Evolutionary conservation across 2,113 vertebrate genomes (phyloP).

Genomic region (Ophiodon elongatus): DNA sequence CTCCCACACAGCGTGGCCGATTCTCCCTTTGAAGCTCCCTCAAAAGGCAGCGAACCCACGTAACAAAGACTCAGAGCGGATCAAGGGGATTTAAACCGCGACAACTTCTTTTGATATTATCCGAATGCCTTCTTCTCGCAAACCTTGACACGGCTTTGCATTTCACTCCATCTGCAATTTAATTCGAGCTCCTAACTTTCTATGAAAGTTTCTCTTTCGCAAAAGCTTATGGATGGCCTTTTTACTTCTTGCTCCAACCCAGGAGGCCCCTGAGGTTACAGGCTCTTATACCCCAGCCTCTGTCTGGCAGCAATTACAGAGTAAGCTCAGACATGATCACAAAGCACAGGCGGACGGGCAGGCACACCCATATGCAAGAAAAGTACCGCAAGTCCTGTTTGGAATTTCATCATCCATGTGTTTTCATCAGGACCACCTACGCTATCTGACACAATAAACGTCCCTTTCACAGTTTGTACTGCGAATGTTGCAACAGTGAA

Average conservation of each 20-base stretch:
- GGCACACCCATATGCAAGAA: conserved; percentile 2
- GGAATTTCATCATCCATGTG: conserved; percentile 34
- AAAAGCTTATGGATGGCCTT: background rate
- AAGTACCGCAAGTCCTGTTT: conserved; percentile 29
- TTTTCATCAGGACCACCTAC: conserved; percentile 54
- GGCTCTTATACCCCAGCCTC: conserved; percentile 17
- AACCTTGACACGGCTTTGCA: conserved; percentile 20
- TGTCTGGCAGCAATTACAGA: conserved; percentile 36
- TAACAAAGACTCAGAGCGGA: conserved; percentile 28
- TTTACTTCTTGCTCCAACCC: conserved; percentile 1
- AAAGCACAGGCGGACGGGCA: conserved; percentile 45
- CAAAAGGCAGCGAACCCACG: conserved; percentile 30
- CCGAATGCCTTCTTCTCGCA: conserved; percentile 10
- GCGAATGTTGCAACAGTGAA: conserved; percentile 42
- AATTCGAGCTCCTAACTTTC: background rate
- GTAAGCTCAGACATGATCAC: conserved; percentile 52
- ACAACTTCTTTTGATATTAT: conserved; percentile 20
- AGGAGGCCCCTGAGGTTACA: conserved; percentile 20
- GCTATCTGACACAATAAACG: conserved; percentile 43
- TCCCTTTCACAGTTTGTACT: conserved; percentile 9
- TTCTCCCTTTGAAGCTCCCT: conserved; percentile 37
- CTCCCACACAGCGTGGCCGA: conserved; percentile 46
- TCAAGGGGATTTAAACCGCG: conserved; percentile 41
- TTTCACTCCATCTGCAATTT: conserved; percentile 9
- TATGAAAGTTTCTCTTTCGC: background rate